Evolutionary conservation across 2,888 invertebrate genomes (phyloP), one percentile per base, ranked within the genome.

Genomic region (Hypselothyrea guttata): DNA sequence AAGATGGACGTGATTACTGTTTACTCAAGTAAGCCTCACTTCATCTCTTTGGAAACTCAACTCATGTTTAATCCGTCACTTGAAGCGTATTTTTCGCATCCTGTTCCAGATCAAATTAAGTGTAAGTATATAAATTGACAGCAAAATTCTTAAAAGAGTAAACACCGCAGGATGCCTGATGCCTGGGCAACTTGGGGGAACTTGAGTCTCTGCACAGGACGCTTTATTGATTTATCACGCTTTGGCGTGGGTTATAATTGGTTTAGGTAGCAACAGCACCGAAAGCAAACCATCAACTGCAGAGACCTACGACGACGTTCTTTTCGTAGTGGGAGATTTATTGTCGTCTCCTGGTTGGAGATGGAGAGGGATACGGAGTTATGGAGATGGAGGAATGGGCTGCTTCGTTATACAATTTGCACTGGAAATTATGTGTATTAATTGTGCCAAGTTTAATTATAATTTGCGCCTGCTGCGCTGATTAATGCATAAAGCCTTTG

Each of bases 161-260:
- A 65, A 45, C 27, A 40, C 13, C 22, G 12, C 33, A 48, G 22
- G n/a, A 13, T 7, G 4, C 7, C 22, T n/a, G n/a, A n/a, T n/a
- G 5, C 3, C 22, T 22, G 22, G 5, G 22, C 22, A 27, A n/a
- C n/a, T n/a, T 33, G 22, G 56, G 7, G 8, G 2, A 16, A 16
- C 9, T 37, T 34, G 28, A 35, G 31, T 30, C 38, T 44, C 56
- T 81, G 68, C 44, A 44, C 27, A 33, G 52, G 81, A 74, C 67
- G 64, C 60, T 60, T 77, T 75, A 70, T 75, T 82, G 82, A 82
- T 86, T 82, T 86, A 82, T 86, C 70, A 75, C 75, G 41, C 72
- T 78, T 66, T 5, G 56, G 59, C 69, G 60, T 62, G 55, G 52
- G 51, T 40, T 77, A 71, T 84, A 77, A 85, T 81, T 83, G 77